These are phyloP conservation scores for Oncorhynchus clarkii DNA, from an alignment of 2,113 vertebrate genomes.

Conservation along the genomic window DNA sequence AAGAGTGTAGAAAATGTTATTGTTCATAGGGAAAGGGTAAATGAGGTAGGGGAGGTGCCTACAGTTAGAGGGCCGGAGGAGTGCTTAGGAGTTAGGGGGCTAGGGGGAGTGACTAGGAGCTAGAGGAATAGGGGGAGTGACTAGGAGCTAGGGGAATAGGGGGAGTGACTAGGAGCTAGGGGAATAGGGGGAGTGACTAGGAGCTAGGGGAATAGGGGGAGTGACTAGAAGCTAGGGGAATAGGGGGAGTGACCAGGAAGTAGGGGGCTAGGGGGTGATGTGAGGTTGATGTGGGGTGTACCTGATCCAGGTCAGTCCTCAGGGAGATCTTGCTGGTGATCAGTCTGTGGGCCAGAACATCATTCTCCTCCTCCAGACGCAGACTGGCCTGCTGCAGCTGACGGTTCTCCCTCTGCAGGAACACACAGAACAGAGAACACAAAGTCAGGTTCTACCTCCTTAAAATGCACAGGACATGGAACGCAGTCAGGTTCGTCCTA, in stretches of 20 bases:
- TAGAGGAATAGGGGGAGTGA: too few relatives aligned
- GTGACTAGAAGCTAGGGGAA: too few relatives aligned
- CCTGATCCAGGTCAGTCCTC: conserved; percentile 89
- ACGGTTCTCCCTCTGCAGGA: conserved; percentile 84
- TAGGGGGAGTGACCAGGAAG: too few relatives aligned
- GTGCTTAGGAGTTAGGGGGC: neutral
- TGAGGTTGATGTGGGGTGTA: conserved; percentile 41
- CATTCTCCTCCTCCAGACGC: conserved; percentile 94
- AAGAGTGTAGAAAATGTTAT: too few relatives aligned
- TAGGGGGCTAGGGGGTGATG: too few relatives aligned
- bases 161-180: too few relatives aligned
- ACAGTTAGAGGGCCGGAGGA: neutral
- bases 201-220: too few relatives aligned
- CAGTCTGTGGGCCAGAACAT: conserved; percentile 88
- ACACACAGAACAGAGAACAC: conserved; percentile 40
- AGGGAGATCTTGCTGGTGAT: conserved; percentile 91
- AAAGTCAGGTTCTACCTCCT: neutral
- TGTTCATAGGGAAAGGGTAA: too few relatives aligned
- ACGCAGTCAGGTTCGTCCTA: neutral
- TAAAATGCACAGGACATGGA: neutral
- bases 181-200: too few relatives aligned
- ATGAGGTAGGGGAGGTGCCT: neutral
- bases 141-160: too few relatives aligned
- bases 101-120: neutral
- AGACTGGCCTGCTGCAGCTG: conserved; percentile 88